Evolutionary conservation across 2,797 vertebrate species (phyloP), one percentile per base, ranked within the genome.

Genomic region (Melanotaenia maccullochi): DNA sequence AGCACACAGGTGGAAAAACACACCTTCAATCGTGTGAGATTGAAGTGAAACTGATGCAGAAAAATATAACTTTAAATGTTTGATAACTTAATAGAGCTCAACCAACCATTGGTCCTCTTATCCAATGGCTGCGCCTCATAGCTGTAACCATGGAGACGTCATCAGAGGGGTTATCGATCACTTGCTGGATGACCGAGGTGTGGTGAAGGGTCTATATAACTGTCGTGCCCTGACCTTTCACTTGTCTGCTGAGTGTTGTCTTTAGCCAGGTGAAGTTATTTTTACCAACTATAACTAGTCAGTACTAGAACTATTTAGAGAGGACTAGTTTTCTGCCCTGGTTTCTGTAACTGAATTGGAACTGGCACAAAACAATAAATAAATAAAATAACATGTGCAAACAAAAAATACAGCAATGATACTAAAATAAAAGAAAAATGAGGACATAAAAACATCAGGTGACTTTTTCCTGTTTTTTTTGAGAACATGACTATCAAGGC

Each of bases 391-490:
- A 65, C 38, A 95, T 77, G 6, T 52, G n/a, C 20, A 64, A 16
- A 72, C 32, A 65, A 84, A 40, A 75, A 76, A 78, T 13, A 79
- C 40, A 85, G 56, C 93, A 93, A 93, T 90, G 61, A 73, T 28
- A 73, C 30, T 36, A 8, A 82, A 67, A 81, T 51, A 66, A 70
- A 30, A 57, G 94, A 69, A 64, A 69, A 65, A 44, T 65, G 94
- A 75, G 86, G 54, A 66, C 58, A 32, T 66, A 49, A 60, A 94
- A 92, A 94, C 92, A 76, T 93, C 92, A 93, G 92, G 94, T 92
- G 91, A 94, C 90, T 91, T 94, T 95, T 96, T 96, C 94, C 94
- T 95, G 94, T 94, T 96, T 96, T 94, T 30, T 47, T 13, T 56
- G 38, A 65, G 7, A 56, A 38, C 12, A 30, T 30, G 18, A 47